Percentiles rank a stretch among this genome's conserved stretches.
These are phyloP conservation scores for Brachyptera risi DNA, from an alignment of 2,888 invertebrate species.

Conservation along the genomic window DNA sequence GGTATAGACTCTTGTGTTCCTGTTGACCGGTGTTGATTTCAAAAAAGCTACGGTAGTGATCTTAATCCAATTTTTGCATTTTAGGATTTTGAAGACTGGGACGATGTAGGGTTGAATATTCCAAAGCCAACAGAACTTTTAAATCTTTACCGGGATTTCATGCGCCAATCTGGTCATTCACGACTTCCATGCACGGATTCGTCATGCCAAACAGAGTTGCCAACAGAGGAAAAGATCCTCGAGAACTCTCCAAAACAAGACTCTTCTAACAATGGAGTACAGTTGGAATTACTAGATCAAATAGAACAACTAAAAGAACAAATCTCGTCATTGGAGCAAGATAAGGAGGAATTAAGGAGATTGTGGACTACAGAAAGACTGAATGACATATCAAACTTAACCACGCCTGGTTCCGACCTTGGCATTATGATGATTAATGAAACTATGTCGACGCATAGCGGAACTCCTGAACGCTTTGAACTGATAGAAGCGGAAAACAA, in stretches of 20 bases:
- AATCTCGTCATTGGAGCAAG: constrained; percentile 52
- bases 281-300: constrained; percentile 36
- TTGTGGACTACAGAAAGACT: constrained; percentile 21
- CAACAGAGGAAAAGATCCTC: constrained; percentile 18
- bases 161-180: constrained; percentile 46
- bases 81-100: constrained; percentile 87
- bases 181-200: constrained; percentile 47
- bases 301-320: constrained; percentile 55
- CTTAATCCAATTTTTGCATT: constrained; percentile 26
- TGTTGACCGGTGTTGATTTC: too few species aligned
- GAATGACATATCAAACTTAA: constrained; percentile 17
- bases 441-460: constrained; percentile 51
- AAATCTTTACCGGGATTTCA: constrained; percentile 59
- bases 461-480: constrained; percentile 60
- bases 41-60: constrained; percentile 18
- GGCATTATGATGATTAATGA: constrained; percentile 24
- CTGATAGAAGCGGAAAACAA: constrained; percentile 48
- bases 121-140: constrained; percentile 73
- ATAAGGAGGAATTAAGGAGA: constrained; percentile 52
- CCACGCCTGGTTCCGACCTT: constrained; percentile 27
- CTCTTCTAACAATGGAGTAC: not conserved
- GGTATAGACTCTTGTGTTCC: too few species aligned
- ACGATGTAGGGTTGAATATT: constrained; percentile 84
- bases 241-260: not conserved
- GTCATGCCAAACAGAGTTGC: constrained; percentile 50